These are phyloP conservation scores for Rhinella marina DNA, from an alignment of 2,797 vertebrate genomes.

Conservation along the genomic window DNA sequence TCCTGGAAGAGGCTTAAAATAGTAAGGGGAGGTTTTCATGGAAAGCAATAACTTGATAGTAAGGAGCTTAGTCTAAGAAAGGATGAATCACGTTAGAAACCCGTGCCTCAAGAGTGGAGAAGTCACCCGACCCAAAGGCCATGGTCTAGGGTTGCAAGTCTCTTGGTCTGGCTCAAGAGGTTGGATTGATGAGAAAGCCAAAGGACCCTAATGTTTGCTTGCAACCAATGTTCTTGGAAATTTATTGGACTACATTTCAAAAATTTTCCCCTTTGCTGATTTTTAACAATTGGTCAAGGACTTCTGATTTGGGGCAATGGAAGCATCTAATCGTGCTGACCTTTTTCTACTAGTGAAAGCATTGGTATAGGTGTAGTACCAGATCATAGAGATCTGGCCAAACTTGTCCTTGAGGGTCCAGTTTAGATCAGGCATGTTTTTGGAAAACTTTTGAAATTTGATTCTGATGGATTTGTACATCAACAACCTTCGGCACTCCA, in stretches of 20 bases:
- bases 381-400: no score
- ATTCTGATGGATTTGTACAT: no score
- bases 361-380: no score
- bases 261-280: not conserved
- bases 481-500: no score
- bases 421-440: no score
- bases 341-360: no score
- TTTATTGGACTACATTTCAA: not conserved
- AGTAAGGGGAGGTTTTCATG: conserved; percentile 14
- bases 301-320: not conserved
- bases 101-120: not conserved
- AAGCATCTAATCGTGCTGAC: no score
- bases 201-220: not conserved
- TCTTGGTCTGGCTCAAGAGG: not conserved
- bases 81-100: not conserved
- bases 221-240: not conserved
- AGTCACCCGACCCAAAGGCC: not conserved
- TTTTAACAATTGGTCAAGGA: not conserved
- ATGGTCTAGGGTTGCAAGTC: no score
- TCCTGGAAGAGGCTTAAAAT: conserved; percentile 2
- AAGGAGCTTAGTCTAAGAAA: not conserved
- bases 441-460: no score
- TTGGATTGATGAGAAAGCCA: not conserved
- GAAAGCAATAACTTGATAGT: conserved; percentile 31
- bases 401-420: no score